Conservation (phyloP, 2,113 vertebrate species). For the Nannobrachium achirus region DNA sequence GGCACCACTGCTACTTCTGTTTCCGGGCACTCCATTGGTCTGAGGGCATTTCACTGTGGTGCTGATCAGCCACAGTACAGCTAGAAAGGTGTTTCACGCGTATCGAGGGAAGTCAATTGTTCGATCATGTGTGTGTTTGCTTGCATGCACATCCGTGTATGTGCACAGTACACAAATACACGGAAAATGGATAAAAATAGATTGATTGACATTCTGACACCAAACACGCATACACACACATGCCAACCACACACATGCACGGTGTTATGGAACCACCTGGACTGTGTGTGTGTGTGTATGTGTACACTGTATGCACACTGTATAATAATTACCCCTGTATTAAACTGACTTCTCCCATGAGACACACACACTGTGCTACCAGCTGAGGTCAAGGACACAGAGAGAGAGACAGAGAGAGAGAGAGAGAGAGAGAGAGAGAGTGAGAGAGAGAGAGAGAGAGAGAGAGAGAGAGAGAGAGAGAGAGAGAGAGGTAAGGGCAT, state of each 20-base stretch:
- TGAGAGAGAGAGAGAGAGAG: not conserved
- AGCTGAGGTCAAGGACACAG: constrained; percentile 69
- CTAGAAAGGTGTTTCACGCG: too few relatives aligned
- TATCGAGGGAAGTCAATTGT: too few relatives aligned
- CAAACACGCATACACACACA: constrained; percentile 21
- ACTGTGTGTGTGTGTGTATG: constrained; percentile 9
- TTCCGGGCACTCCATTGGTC: too few relatives aligned
- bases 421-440: not conserved
- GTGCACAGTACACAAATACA: too few relatives aligned
- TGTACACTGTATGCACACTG: constrained; percentile 32
- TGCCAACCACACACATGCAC: constrained; percentile 14
- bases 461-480: not conserved
- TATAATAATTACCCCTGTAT: constrained; percentile 75
- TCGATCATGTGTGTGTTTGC: too few relatives aligned
- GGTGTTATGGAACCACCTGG: constrained; percentile 58
- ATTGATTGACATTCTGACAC: not conserved
- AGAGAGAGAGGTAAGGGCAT: not conserved
- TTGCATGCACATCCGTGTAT: too few relatives aligned
- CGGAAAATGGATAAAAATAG: too few relatives aligned
- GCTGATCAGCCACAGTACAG: too few relatives aligned
- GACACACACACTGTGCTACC: constrained; percentile 35
- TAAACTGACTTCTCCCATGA: constrained; percentile 64
- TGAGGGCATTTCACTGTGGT: too few relatives aligned
- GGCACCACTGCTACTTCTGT: too few relatives aligned
- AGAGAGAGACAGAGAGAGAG: constrained; percentile 2